Evolutionary conservation across 2,113 vertebrate genomes (phyloP).

Genomic region (Scomber colias): DNA sequence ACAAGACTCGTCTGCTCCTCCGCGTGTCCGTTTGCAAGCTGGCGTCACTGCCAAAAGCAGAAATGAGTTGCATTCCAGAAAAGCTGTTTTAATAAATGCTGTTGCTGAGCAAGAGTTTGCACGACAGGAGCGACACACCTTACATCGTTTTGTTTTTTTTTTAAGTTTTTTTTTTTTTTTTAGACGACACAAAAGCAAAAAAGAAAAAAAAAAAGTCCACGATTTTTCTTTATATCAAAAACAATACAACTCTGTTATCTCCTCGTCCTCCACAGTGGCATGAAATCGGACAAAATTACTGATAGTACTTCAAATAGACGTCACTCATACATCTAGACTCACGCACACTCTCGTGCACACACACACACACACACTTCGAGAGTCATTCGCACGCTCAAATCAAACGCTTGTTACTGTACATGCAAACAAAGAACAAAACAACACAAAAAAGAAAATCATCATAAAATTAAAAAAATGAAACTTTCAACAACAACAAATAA

Average conservation of each 20-base stretch:
- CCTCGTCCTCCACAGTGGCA: constrained; percentile 64
- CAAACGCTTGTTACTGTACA: constrained; percentile 76
- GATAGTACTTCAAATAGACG: constrained; percentile 84
- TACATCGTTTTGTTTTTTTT: constrained; percentile 3
- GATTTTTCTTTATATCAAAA: constrained; percentile 67
- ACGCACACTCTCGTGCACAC: constrained; percentile 22
- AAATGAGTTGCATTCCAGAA: constrained; percentile 21
- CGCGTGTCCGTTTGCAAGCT: constrained; percentile 30
- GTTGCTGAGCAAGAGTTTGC: constrained; percentile 39
- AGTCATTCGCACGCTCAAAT: constrained; percentile 66
- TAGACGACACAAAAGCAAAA: constrained; percentile 64
- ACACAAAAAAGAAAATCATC: constrained; percentile 47
- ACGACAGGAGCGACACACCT: constrained; percentile 32
- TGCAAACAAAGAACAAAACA: constrained; percentile 74
- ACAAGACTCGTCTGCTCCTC: constrained; percentile 15
- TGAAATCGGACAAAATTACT: constrained; percentile 78
- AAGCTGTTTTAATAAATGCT: constrained; percentile 58
- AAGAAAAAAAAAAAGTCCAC: constrained; percentile 69
- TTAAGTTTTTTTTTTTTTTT: constrained; percentile 6
- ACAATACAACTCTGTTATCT: constrained; percentile 60
- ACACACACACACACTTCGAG: constrained; percentile 28
- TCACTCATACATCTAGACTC: constrained; percentile 49
- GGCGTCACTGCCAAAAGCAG: constrained; percentile 9
- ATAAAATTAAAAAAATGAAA: constrained; percentile 65
- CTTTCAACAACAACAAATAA: constrained; percentile 47